Base-by-base conservation (phyloP, 2,888 invertebrate genomes). In the Lasioglossum leucozonium region DNA sequence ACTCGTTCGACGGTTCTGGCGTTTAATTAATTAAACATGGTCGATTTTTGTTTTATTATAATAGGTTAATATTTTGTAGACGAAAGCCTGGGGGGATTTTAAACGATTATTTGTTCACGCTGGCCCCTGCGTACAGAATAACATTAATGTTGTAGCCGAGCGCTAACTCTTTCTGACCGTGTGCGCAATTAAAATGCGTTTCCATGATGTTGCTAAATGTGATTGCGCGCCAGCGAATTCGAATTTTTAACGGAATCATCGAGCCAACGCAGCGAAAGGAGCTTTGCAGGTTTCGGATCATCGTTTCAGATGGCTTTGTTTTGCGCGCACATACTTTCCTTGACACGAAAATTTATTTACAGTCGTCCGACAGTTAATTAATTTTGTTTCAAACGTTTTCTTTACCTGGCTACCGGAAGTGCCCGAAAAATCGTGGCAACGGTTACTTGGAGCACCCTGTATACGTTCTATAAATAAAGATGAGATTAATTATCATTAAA, bases 91-190 rank as follows among this genome's bases (percentile, higher is more conserved):
- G 13, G 34, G 34, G 22, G 30, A 47, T 58, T 58, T 80, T n/a
- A 73, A 82, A 74, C 42, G 67, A 73, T 82, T 44, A 79, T 26
- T 26, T 26, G 22, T 58, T 44, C 40, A 47, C n/a, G 16, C 26
- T 6, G 62, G 26, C 6, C 26, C 30, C 18, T 34, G 26, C 47
- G 26, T 22, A 40, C n/a, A 26, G 44, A 82, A 80, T 65, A 10
- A 72, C 80, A 79, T 80, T 80, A 82, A 80, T 71, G 47, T 55
- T 71, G 22, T 37, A 42, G 34, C 72, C 4, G 62, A 42, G 55
- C 42, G 34, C 26, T 75, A 79, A 82, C 40, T 79, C 40, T 74
- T 34, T 62, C 62, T 62, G 62, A 4, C 18, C 47, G 42, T 62
- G 40, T 5, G 10, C 30, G 51, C 30, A 42, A 74, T 72, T 65